A percentile compares a stretch with the other conserved stretches of the same genome.
phyloP scores from a whole-genome alignment of 2,888 invertebrate genomes.

The Drosophila cyrtoloma region DNA sequence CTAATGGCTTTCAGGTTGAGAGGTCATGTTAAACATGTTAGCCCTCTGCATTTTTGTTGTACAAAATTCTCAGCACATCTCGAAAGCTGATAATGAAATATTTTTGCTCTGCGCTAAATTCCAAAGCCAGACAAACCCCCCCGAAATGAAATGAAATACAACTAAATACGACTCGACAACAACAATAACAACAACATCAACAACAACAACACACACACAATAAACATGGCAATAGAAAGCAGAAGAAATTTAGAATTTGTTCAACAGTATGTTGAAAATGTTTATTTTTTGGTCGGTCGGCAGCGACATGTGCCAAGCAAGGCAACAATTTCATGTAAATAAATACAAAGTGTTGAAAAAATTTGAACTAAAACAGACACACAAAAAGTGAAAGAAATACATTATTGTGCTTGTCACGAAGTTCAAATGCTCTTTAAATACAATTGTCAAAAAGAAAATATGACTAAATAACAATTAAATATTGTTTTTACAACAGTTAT shows the following conservation, averaged over 20 bases:
- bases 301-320: conserved; percentile 16
- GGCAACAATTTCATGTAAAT: conserved; percentile 42
- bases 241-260: conserved; percentile 50
- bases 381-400: neutral
- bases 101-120: conserved; percentile 36
- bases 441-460: neutral
- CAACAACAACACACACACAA: neutral
- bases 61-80: conserved; percentile 19
- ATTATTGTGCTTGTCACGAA: neutral
- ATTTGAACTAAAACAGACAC: conserved; percentile 7
- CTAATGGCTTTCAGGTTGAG: conserved; percentile 49
- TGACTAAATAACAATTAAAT: neutral
- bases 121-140: conserved; percentile 10
- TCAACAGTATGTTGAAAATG: conserved; percentile 51
- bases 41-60: conserved; percentile 25
- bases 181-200: conserved; percentile 5
- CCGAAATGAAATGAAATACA: conserved; percentile 20
- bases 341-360: conserved; percentile 30
- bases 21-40: conserved; percentile 40
- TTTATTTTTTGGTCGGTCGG: conserved; percentile 29
- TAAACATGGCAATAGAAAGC: neutral
- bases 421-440: neutral
- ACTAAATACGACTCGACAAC: conserved; percentile 5
- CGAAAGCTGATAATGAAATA: conserved; percentile 55
- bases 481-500: neutral